phyloP scores from a whole-genome alignment of 2,113 vertebrate genomes.

The Deroptyus accipitrinus region DNA sequence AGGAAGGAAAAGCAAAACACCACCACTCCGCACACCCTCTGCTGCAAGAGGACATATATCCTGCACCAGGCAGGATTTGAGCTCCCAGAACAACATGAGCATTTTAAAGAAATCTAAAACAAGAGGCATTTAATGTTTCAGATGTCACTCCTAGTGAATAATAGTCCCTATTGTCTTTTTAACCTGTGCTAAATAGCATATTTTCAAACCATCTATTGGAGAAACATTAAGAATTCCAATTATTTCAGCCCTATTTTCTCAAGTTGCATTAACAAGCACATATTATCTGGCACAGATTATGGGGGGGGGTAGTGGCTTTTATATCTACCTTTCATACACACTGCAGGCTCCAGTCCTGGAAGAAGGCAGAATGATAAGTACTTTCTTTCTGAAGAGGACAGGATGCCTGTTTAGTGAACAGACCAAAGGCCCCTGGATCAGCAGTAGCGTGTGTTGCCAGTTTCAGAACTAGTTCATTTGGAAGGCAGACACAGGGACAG shows the following conservation, averaged over 20 bases:
- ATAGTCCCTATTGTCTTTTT: neutral
- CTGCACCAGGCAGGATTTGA: neutral
- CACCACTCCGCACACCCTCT: neutral
- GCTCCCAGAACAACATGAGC: neutral
- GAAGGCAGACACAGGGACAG: too few relatives aligned
- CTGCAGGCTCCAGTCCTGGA: too few relatives aligned
- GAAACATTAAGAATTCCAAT: conserved; percentile 21
- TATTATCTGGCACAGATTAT: neutral
- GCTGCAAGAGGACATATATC: neutral
- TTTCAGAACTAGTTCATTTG: too few relatives aligned
- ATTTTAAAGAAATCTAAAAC: conserved; percentile 1
- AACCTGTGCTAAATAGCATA: neutral
- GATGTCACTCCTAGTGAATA: neutral
- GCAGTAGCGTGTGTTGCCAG: too few relatives aligned
- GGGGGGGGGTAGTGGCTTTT: neutral
- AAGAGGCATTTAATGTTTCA: neutral
- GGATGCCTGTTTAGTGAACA: too few relatives aligned
- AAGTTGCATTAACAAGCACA: conserved; percentile 3
- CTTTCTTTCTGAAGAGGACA: too few relatives aligned
- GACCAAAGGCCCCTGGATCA: too few relatives aligned
- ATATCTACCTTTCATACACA: neutral
- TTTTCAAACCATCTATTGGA: conserved; percentile 24
- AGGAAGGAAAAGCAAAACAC: neutral
- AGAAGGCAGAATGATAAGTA: too few relatives aligned
- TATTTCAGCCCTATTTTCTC: conserved; percentile 13